phyloP scores from a whole-genome alignment of 2,113 vertebrate genomes.

The Arizona elegans region DNA sequence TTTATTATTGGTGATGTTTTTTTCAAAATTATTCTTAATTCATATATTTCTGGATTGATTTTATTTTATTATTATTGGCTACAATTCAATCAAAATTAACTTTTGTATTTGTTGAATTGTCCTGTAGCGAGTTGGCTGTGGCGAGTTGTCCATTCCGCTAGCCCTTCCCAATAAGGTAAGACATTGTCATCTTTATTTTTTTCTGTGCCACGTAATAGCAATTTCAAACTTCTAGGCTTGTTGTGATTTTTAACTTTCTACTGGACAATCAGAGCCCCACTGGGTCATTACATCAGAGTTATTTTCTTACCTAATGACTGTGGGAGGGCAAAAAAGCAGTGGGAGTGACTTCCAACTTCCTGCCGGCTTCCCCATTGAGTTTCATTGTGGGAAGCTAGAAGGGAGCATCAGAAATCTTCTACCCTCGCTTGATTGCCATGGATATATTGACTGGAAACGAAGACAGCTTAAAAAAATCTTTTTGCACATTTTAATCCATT shows the following conservation, averaged over 20 bases:
- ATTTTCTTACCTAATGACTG: background rate
- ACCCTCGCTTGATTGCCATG: background rate
- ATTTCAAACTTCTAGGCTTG: background rate
- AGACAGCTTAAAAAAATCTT: background rate
- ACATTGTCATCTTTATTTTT: background rate
- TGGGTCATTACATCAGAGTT: background rate
- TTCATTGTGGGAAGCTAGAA: background rate
- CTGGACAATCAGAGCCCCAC: background rate
- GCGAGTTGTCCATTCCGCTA: background rate
- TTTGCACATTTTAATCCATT: background rate
- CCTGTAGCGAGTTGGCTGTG: background rate
- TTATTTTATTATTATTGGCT: background rate
- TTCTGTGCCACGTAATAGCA: background rate
- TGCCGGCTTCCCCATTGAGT: background rate
- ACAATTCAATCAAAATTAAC: background rate
- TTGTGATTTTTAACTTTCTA: background rate
- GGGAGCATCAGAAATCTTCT: background rate
- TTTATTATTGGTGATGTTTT: no score
- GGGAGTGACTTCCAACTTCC: background rate
- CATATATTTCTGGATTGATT: no score
- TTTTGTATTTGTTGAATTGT: background rate
- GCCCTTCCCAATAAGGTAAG: background rate
- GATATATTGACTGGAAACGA: background rate
- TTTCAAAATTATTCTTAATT: no score
- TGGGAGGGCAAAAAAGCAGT: background rate